Evolutionary conservation across 2,888 invertebrate genomes (phyloP), one percentile per base, ranked within the genome.

Genomic region (Eledone cirrhosa): DNA sequence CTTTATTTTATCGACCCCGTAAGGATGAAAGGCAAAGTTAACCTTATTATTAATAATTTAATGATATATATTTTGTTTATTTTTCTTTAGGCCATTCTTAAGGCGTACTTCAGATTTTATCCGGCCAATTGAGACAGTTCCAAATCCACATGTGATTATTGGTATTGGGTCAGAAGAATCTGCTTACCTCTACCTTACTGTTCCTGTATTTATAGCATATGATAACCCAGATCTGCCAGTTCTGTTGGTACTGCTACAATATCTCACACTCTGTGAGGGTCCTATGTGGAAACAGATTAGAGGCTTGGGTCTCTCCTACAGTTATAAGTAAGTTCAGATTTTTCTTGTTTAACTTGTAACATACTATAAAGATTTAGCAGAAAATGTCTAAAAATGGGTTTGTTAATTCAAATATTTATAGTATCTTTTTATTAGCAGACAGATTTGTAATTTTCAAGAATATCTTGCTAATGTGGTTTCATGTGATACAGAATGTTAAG

Each of bases 201-300:
- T 93, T 27, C 93, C 93, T 29, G 94, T 94, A 78, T 94, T 95
- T 79, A 92, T 90, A 2, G 93, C 94, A 31, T 94, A 93, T 88
- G 91, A 91, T 76, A 91, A 93, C 88, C 91, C 93, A 0, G 94
- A 95, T 87, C 90, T 94, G 59, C 94, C 96, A 16, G 94, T 95
- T 77, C 91, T 97, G 47, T 91, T 94, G 85, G 94, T 97, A 48
- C 95, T 95, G 83, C 92, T 96, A 83, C 95, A 96, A 91, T 97
- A 97, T 92, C 93, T 97, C 85, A 94, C 94, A 13, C 96, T 96
- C 91, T 92, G 94, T 0, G 96, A 97, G 94, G 96, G 97, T 77
- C 96, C 96, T 41, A 94, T 97, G 94, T 97, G 96, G 95, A 93
- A 94, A 78, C 93, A 94, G 89, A 95, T 97, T 83, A 93, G 97